phyloP scores from a whole-genome alignment of 2,113 vertebrate species.

The Eupsittula cactorum region DNA sequence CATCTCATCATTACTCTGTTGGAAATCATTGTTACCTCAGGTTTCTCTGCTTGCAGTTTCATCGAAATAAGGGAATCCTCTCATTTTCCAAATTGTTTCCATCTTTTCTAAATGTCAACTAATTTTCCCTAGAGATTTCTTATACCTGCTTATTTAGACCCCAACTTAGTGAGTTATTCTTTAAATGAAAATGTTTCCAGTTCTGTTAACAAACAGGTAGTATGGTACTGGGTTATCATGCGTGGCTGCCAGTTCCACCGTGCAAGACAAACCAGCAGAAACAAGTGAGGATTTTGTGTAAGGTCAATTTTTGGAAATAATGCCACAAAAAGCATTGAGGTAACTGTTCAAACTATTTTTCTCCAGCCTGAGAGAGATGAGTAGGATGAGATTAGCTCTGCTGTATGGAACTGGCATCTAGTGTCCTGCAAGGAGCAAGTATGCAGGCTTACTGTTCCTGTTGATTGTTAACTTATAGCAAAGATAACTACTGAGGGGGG shows the following conservation, averaged over 20 bases:
- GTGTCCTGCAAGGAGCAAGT: not conserved
- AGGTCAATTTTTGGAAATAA: not conserved
- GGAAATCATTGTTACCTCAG: slow-evolving; percentile 61
- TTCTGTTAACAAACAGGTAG: slow-evolving; percentile 32
- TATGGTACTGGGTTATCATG: not conserved
- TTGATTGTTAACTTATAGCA: not conserved
- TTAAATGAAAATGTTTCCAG: slow-evolving; percentile 42
- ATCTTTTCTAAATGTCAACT: slow-evolving; percentile 59
- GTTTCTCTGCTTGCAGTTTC: slow-evolving; percentile 41
- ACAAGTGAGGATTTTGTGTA: not conserved
- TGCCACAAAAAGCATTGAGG: not conserved
- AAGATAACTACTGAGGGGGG: slow-evolving; percentile 40
- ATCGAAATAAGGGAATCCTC: slow-evolving; percentile 55
- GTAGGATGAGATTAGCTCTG: not conserved
- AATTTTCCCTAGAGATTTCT: slow-evolving; percentile 62
- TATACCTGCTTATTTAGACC: slow-evolving; percentile 59
- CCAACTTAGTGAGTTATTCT: slow-evolving; percentile 59
- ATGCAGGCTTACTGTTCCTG: not conserved
- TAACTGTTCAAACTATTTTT: not conserved
- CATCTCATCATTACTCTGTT: slow-evolving; percentile 54
- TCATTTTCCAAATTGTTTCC: slow-evolving; percentile 41
- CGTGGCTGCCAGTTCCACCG: slow-evolving; percentile 5
- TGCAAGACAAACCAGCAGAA: slow-evolving; percentile 11
- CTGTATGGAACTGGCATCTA: not conserved
- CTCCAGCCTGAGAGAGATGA: not conserved